Percentiles rank a stretch among this genome's conserved stretches.
These are phyloP conservation scores for Aleadryas rufinucha DNA, from an alignment of 2,113 vertebrate species.

Conservation along the genomic window DNA sequence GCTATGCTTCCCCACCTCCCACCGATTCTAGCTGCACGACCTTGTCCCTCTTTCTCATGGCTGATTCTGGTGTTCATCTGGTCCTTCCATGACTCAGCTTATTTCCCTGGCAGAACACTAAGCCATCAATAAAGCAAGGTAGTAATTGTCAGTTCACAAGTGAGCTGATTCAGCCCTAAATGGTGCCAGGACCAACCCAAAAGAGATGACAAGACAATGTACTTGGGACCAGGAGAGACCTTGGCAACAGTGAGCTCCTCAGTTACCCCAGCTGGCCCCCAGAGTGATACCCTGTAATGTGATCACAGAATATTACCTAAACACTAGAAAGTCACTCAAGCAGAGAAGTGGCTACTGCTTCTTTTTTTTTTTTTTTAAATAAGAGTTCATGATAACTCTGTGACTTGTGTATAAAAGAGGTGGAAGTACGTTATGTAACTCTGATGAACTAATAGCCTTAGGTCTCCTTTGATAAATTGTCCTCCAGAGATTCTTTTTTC, in stretches of 20 bases:
- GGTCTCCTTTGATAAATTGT: neutral
- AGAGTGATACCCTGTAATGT: neutral
- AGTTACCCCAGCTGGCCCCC: neutral
- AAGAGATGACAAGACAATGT: neutral
- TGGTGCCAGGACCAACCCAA: neutral
- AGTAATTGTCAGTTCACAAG: neutral
- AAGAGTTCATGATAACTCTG: neutral
- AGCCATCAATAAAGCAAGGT: neutral
- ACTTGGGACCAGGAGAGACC: neutral
- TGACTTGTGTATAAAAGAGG: neutral
- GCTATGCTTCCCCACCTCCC: neutral
- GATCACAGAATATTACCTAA: neutral
- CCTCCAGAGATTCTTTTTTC: conserved; percentile 11
- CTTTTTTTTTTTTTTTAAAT: neutral
- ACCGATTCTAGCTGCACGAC: neutral
- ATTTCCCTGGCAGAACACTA: neutral
- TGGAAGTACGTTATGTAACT: neutral
- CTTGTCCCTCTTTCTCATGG: neutral
- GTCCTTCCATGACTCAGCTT: neutral
- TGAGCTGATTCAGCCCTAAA: neutral
- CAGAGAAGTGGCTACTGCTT: neutral
- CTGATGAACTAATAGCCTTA: neutral
- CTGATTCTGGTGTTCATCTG: neutral
- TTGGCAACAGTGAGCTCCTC: neutral
- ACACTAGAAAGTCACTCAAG: neutral